phyloP scores from a whole-genome alignment of 1,140 invertebrate genomes.

The Propsilocerus akamusi region DNA sequence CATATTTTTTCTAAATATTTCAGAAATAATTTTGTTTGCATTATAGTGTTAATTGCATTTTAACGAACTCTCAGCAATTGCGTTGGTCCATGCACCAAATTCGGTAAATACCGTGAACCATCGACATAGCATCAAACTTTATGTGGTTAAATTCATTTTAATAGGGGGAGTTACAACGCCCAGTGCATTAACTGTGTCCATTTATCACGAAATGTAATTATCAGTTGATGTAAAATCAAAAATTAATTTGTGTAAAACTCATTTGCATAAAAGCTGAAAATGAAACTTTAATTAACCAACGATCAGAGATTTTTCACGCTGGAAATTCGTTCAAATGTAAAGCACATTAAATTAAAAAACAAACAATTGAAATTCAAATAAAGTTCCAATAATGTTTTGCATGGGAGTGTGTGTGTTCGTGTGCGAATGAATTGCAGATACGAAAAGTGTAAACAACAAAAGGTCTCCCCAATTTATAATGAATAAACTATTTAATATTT shows the following conservation, averaged over 20 bases:
- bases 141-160: no score
- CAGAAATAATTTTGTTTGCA: no score
- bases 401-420: neutral
- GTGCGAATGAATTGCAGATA: no score
- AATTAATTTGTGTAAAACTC: neutral
- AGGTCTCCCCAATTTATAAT: neutral
- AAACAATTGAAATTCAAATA: conserved; percentile 3
- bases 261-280: neutral
- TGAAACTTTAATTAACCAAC: neutral
- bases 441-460: neutral
- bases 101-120: no score
- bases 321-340: no score
- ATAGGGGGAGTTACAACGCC: neutral
- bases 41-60: no score
- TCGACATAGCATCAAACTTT: no score
- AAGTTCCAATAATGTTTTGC: neutral
- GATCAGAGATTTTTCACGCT: no score
- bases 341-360: no score
- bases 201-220: conserved; percentile 1
- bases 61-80: no score
- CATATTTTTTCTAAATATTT: no score
- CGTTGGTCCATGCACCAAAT: no score
- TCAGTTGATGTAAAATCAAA: neutral
- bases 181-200: neutral
- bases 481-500: conserved; percentile 2